Percentiles rank a stretch among this genome's conserved stretches.
These are phyloP conservation scores for Sparidentex hasta DNA, from an alignment of 2,797 vertebrate species.

Conservation along the genomic window DNA sequence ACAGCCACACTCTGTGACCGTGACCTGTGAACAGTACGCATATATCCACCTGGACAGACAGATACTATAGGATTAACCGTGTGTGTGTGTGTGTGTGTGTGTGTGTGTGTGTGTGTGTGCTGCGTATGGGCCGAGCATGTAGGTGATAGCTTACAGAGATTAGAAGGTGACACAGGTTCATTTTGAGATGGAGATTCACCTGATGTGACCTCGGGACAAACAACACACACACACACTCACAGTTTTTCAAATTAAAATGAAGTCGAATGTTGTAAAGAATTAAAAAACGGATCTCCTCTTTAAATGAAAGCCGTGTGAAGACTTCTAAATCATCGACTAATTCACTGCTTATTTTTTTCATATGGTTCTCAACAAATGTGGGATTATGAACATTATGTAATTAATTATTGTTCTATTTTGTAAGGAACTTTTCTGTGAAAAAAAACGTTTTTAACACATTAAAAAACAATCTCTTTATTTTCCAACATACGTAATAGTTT, in stretches of 20 bases:
- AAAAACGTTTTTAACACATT: conserved; percentile 2
- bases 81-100: conserved; percentile 28
- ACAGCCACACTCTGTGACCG: conserved; percentile 53
- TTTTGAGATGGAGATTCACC: conserved; percentile 36
- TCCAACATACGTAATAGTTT: not conserved
- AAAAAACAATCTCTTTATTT: not conserved
- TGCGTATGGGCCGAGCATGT: conserved; percentile 42
- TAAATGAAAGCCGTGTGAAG: conserved; percentile 13
- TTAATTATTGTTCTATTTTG: conserved; percentile 12
- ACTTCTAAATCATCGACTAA: conserved; percentile 15
- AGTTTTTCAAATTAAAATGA: conserved; percentile 15
- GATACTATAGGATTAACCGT: conserved; percentile 64
- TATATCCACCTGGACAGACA: conserved; percentile 53
- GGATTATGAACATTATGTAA: not conserved
- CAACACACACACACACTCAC: not conserved
- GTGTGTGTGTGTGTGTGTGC: conserved; percentile 45
- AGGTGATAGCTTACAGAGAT: conserved; percentile 61
- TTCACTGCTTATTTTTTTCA: not conserved
- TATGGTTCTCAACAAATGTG: not conserved
- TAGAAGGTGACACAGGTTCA: conserved; percentile 65
- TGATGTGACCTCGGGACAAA: conserved; percentile 45
- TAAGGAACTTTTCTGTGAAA: not conserved
- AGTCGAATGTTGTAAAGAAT: not conserved
- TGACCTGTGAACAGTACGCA: conserved; percentile 26
- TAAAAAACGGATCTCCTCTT: conserved; percentile 10